Evolutionary conservation across 35 echinoderm and acorn worm species (phyloP).

Genomic region (Holothuria glaberrima): DNA sequence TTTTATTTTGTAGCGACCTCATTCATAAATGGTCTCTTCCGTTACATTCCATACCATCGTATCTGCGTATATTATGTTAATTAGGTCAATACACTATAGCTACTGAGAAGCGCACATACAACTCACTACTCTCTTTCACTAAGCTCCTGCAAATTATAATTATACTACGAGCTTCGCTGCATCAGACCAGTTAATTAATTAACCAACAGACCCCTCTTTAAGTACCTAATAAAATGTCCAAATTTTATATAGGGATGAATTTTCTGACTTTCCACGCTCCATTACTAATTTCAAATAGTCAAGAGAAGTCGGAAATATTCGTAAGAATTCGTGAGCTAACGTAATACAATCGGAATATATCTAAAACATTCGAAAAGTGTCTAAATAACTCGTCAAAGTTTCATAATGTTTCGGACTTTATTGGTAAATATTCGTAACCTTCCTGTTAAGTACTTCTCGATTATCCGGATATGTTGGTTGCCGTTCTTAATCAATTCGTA

Average conservation of each 20-base stretch:
- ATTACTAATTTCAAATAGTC: not conserved
- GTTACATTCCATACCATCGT: too few species aligned
- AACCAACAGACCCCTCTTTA: too few species aligned
- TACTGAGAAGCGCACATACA: too few species aligned
- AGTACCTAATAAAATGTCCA: too few species aligned
- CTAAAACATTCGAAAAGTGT: not conserved
- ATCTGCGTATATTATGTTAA: too few species aligned
- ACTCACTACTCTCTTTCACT: too few species aligned
- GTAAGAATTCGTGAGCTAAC: not conserved
- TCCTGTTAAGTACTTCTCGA: not conserved
- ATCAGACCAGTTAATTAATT: too few species aligned
- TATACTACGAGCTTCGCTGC: too few species aligned
- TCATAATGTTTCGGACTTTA: not conserved
- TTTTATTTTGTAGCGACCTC: too few species aligned
- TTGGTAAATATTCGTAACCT: conserved; percentile 8
- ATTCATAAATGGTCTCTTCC: too few species aligned
- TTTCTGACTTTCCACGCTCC: not conserved
- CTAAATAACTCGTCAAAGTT: not conserved
- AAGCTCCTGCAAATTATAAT: too few species aligned
- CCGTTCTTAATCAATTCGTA: conserved; percentile 13
- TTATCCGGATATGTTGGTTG: not conserved
- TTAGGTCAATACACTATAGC: too few species aligned
- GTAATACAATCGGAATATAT: not conserved
- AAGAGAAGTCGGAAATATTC: conserved; percentile 4
- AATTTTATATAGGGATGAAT: not conserved